A percentile compares a stretch with the other conserved stretches of the same genome.
Evolutionary conservation across 1,140 invertebrate species (phyloP).

Genomic region (Charaxes varanes): DNA sequence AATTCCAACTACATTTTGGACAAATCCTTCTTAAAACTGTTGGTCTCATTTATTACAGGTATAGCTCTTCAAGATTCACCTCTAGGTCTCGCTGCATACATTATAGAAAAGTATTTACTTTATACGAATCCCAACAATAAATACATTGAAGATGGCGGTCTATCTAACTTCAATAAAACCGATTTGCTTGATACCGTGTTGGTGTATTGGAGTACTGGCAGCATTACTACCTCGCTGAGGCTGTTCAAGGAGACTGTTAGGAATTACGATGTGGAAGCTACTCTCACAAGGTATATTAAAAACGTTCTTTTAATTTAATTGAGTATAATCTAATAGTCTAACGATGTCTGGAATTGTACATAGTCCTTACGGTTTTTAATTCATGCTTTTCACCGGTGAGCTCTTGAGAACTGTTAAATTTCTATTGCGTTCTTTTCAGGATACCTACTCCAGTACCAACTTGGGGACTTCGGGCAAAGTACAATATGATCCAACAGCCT

Average conservation of each 20-base stretch:
- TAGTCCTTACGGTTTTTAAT: too few species aligned
- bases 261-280: constrained; percentile 37
- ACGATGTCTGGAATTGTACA: too few species aligned
- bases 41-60: constrained; percentile 70
- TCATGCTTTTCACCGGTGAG: too few species aligned
- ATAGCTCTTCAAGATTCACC: constrained; percentile 77
- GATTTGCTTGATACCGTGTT: constrained; percentile 85
- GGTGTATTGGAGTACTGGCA: constrained; percentile 84
- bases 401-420: constrained; percentile 3
- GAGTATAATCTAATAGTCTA: too few species aligned
- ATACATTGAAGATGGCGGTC: constrained; percentile 74
- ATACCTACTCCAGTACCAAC: constrained; percentile 62
- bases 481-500: constrained; percentile 74
- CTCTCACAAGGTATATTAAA: constrained; percentile 59
- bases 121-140: constrained; percentile 74
- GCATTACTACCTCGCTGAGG: constrained; percentile 79
- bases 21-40: too few species aligned
- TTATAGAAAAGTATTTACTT: constrained; percentile 83
- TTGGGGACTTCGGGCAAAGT: constrained; percentile 62
- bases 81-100: constrained; percentile 80
- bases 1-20: too few species aligned
- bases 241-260: constrained; percentile 77
- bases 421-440: constrained; percentile 28
- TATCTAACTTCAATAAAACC: constrained; percentile 75
- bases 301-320: too few species aligned